Evolutionary conservation across 2,113 vertebrate genomes (phyloP).

Genomic region (Gallinago paraguaiae): DNA sequence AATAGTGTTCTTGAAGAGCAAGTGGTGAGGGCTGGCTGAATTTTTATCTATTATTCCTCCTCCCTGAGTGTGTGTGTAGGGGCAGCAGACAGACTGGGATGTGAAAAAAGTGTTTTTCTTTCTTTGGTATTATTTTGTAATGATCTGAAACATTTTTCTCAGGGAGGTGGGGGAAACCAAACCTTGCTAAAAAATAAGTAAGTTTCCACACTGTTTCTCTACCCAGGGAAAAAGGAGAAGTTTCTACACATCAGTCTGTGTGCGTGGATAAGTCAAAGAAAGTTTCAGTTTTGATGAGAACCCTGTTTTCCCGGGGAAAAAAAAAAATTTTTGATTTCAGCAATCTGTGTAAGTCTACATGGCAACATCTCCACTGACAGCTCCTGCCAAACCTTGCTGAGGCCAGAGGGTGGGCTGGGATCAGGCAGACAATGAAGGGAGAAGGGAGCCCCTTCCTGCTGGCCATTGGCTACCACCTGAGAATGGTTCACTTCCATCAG

Average conservation of each 20-base stretch:
- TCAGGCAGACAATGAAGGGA: accelerated
- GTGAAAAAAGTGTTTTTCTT: neutral
- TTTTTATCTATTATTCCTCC: neutral
- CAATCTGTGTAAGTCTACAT: neutral
- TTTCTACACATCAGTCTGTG: neutral
- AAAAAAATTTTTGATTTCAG: neutral
- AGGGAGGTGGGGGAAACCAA: neutral
- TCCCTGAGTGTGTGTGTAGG: neutral
- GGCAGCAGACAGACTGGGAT: neutral
- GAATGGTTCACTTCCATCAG: accelerated
- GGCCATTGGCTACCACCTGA: neutral
- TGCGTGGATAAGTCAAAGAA: neutral
- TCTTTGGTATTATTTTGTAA: neutral
- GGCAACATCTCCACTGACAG: neutral
- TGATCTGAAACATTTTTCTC: neutral
- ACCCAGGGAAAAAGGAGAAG: neutral
- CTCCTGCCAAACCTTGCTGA: neutral
- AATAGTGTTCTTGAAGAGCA: neutral
- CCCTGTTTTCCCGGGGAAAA: neutral
- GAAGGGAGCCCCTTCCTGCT: neutral
- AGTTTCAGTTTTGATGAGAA: slow-evolving; percentile 4
- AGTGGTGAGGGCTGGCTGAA: neutral
- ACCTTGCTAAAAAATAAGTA: neutral
- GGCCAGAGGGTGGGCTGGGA: neutral
- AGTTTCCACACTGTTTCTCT: neutral